phyloP scores from a whole-genome alignment of 2,888 invertebrate genomes.

The Euplexia lucipara region DNA sequence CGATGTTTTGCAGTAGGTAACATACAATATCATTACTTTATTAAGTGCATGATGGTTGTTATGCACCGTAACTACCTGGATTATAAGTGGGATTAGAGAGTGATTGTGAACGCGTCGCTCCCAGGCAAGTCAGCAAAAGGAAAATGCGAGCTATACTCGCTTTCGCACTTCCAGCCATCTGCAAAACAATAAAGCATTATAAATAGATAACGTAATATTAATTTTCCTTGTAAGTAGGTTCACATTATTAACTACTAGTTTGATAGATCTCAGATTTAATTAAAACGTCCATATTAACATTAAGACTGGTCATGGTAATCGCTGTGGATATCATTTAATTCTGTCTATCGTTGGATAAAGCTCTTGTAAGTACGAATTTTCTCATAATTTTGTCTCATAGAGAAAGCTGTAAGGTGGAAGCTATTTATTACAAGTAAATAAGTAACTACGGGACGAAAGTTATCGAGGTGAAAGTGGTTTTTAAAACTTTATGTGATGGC shows the following conservation, averaged over 20 bases:
- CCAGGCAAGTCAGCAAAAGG: constrained; percentile 71
- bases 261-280: background rate
- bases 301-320: background rate
- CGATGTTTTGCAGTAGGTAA: background rate
- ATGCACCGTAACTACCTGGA: constrained; percentile 75
- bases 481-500: no score
- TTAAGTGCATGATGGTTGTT: background rate
- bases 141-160: constrained; percentile 67
- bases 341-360: background rate
- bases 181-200: constrained; percentile 59
- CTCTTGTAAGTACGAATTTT: background rate
- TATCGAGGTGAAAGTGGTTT: background rate
- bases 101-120: constrained; percentile 74
- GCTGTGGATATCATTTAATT: background rate
- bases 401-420: background rate
- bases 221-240: constrained; percentile 23
- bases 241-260: background rate
- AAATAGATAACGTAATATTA: background rate
- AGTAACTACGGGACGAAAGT: background rate
- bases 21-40: background rate
- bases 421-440: background rate
- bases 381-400: background rate
- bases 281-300: background rate
- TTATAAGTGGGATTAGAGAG: constrained; percentile 71
- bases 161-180: constrained; percentile 74